Evolutionary conservation across 2,888 invertebrate species (phyloP), one percentile per base, ranked within the genome.

Genomic region (Aspidiotus destructor): DNA sequence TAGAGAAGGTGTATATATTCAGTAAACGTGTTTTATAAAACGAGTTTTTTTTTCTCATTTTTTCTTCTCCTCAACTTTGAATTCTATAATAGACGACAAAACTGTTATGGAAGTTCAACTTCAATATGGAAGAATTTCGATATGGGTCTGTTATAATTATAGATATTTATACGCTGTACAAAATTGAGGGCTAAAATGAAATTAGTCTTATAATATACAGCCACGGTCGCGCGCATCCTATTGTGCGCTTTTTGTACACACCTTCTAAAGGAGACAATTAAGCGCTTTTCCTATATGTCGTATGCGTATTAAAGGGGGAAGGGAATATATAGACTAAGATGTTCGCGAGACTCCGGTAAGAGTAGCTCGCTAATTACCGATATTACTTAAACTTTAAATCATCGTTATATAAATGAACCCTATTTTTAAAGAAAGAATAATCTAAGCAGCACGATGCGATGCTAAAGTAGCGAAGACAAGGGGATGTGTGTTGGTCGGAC

Each of bases 321-420:
- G 28, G 28, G 28, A 28, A 28, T 28, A 28, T 28, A 28, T 3
- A 28, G 28, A 28, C 28, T 28, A 48, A 48, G 48, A 48, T 48
- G 48, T 48, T 48, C 48, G 48, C 48, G 28, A 48, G 48, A 48
- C 48, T n/a, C 48, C 48, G 48, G 48, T 6, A 48, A 48, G 48
- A 48, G 10, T 11, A 48, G 48, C 48, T 65, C 57, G 65, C 65
- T 65, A 65, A 65, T 65, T 65, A 65, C 65, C 57, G 42, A 65
- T 65, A 65, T 65, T 65, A 65, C 65, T 65, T 65, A 65, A 65
- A 65, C 55, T 65, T 65, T 65, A 65, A 65, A 65, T 65, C 65
- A 65, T 57, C 57, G 65, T 65, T 55, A 65, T 65, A 65, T 65
- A 65, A 65, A 65, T 65, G 65, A 65, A 65, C 57, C 57, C 65